Conservation (phyloP, 2,797 vertebrate genomes). For the Cuniculus paca region DNA sequence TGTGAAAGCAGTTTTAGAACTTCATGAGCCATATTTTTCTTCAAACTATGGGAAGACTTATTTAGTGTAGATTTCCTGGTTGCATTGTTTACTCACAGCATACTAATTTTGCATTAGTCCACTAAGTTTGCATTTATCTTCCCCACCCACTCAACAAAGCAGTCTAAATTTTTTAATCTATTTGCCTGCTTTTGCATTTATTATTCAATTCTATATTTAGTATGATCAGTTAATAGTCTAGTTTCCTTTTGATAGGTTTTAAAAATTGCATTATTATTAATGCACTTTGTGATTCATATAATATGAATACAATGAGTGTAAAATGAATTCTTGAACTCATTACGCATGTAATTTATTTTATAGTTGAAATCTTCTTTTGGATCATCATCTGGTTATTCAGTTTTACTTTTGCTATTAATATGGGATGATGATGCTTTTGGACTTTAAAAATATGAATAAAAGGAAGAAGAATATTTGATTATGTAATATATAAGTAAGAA, state of each 20-base stretch:
- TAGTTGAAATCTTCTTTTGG: conserved; percentile 43
- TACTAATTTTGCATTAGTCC: conserved; percentile 44
- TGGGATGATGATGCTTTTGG: neutral
- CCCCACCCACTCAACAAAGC: conserved; percentile 49
- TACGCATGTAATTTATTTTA: conserved; percentile 69
- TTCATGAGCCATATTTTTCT: conserved; percentile 8
- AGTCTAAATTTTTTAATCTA: conserved; percentile 53
- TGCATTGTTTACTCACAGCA: conserved; percentile 40
- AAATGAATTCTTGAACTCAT: conserved; percentile 65
- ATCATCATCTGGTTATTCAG: conserved; percentile 41
- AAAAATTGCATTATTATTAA: conserved; percentile 68
- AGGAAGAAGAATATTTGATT: conserved; percentile 52
- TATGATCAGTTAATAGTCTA: conserved; percentile 49
- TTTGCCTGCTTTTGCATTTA: conserved; percentile 54
- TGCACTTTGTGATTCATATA: conserved; percentile 50
- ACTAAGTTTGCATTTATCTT: conserved; percentile 52
- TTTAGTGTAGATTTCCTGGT: neutral
- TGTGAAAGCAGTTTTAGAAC: neutral
- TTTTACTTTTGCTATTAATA: conserved; percentile 58
- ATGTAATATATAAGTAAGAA: conserved; percentile 38
- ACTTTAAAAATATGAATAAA: conserved; percentile 42
- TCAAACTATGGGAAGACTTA: conserved; percentile 22
- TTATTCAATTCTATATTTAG: conserved; percentile 37
- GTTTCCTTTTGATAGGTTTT: conserved; percentile 56
- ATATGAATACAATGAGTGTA: conserved; percentile 59